These are phyloP conservation scores for Aromia moschata DNA, from an alignment of 2,888 invertebrate genomes.

Conservation along the genomic window DNA sequence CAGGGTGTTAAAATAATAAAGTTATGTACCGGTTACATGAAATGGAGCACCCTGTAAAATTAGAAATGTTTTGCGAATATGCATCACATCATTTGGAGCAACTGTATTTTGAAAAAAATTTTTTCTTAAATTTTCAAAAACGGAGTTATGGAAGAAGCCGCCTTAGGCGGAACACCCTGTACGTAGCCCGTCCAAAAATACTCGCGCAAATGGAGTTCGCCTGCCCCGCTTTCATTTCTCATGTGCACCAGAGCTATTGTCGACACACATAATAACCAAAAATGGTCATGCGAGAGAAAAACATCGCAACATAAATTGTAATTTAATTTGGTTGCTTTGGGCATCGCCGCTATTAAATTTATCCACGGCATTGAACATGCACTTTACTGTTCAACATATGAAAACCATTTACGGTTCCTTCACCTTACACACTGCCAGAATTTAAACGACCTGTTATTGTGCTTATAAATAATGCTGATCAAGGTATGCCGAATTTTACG, in stretches of 20 bases:
- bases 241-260: neutral
- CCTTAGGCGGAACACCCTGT: too few species aligned
- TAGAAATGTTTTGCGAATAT: too few species aligned
- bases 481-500: slow-evolving; percentile 46
- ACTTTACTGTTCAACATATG: slow-evolving; percentile 53
- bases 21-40: too few species aligned
- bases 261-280: slow-evolving; percentile 6
- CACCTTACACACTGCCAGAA: slow-evolving; percentile 53
- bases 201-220: neutral
- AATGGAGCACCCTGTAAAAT: too few species aligned
- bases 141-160: too few species aligned
- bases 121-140: too few species aligned
- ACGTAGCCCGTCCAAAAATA: too few species aligned
- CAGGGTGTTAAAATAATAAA: too few species aligned
- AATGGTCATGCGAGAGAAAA: slow-evolving; percentile 3
- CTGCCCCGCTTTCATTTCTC: neutral
- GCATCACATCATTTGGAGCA: too few species aligned
- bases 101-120: too few species aligned
- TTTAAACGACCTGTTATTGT: slow-evolving; percentile 51
- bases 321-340: slow-evolving; percentile 23
- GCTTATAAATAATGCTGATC: slow-evolving; percentile 49
- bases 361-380: slow-evolving; percentile 50
- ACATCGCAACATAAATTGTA: slow-evolving; percentile 18
- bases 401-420: slow-evolving; percentile 55
- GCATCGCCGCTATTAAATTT: slow-evolving; percentile 34